phyloP scores from a whole-genome alignment of 2,797 vertebrate species.

The Naso thynnoides region DNA sequence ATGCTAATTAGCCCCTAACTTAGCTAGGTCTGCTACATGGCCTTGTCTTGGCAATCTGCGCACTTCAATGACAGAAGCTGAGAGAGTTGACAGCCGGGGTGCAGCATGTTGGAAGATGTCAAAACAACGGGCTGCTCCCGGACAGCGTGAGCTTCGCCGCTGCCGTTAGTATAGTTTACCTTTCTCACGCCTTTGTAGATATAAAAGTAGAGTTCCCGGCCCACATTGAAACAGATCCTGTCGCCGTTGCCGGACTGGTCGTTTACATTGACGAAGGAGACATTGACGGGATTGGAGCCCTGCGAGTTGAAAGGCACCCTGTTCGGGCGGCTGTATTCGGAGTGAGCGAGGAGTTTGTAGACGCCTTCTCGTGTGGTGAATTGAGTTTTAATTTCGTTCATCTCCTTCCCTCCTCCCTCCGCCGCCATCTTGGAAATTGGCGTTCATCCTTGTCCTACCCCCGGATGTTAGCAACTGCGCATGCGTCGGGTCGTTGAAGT shows the following conservation, averaged over 20 bases:
- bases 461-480: slow-evolving; percentile 91
- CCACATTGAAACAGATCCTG: slow-evolving; percentile 99
- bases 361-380: slow-evolving; percentile 98
- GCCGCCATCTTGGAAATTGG: slow-evolving; percentile 99
- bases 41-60: slow-evolving; percentile 73
- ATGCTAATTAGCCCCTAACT: slow-evolving; percentile 75
- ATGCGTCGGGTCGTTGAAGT: slow-evolving; percentile 68
- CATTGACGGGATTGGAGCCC: slow-evolving; percentile 97
- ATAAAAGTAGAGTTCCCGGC: slow-evolving; percentile 99
- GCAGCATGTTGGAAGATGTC: slow-evolving; percentile 13
- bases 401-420: slow-evolving; percentile 99
- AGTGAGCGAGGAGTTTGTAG: slow-evolving; percentile 98
- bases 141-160: slow-evolving; percentile 40
- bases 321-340: slow-evolving; percentile 98
- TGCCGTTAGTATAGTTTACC: slow-evolving; percentile 89
- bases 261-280: slow-evolving; percentile 99
- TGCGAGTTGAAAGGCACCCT: slow-evolving; percentile 99
- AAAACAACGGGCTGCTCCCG: not conserved
- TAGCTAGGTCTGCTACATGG: slow-evolving; percentile 74
- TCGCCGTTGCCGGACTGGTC: slow-evolving; percentile 99
- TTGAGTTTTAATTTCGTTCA: slow-evolving; percentile 99
- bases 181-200: slow-evolving; percentile 99
- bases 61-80: slow-evolving; percentile 83
- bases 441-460: slow-evolving; percentile 95
- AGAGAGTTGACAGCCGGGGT: slow-evolving; percentile 41